phyloP scores from a whole-genome alignment of 2,113 vertebrate genomes.

The Chionomys nivalis region DNA sequence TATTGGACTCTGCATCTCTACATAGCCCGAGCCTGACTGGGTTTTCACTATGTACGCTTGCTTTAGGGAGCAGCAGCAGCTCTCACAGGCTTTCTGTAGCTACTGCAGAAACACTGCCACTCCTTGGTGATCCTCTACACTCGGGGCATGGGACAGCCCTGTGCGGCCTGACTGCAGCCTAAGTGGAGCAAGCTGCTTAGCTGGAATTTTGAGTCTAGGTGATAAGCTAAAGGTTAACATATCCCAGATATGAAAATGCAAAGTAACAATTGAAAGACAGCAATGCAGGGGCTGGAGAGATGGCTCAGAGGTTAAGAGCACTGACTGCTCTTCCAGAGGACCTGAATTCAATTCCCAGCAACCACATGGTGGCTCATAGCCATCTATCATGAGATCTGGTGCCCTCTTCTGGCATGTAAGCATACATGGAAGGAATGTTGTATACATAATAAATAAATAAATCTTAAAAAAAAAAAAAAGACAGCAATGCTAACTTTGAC shows the following conservation, averaged over 20 bases:
- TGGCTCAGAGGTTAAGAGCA: too few relatives aligned
- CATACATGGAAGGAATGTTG: too few relatives aligned
- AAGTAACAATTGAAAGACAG: background rate
- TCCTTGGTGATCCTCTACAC: background rate
- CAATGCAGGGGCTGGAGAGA: background rate
- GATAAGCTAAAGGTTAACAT: background rate
- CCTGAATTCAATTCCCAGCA: too few relatives aligned
- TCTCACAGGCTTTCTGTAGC: background rate
- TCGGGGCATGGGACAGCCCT: accelerated
- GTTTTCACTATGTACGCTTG: background rate
- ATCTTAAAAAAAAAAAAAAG: too few relatives aligned
- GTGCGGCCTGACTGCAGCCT: background rate
- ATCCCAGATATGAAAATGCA: background rate
- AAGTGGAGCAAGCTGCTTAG: background rate
- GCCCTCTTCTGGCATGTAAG: too few relatives aligned
- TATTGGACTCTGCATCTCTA: background rate
- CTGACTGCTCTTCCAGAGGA: too few relatives aligned
- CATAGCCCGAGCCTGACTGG: background rate
- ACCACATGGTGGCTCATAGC: too few relatives aligned
- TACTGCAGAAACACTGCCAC: background rate
- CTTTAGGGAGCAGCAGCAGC: background rate
- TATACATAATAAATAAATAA: too few relatives aligned
- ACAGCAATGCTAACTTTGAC: background rate
- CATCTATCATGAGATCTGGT: too few relatives aligned
- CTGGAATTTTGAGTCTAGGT: background rate